A percentile compares a stretch with the other conserved stretches of the same genome.
phyloP scores from a whole-genome alignment of 1,140 invertebrate genomes.

The Wasmannia auropunctata region DNA sequence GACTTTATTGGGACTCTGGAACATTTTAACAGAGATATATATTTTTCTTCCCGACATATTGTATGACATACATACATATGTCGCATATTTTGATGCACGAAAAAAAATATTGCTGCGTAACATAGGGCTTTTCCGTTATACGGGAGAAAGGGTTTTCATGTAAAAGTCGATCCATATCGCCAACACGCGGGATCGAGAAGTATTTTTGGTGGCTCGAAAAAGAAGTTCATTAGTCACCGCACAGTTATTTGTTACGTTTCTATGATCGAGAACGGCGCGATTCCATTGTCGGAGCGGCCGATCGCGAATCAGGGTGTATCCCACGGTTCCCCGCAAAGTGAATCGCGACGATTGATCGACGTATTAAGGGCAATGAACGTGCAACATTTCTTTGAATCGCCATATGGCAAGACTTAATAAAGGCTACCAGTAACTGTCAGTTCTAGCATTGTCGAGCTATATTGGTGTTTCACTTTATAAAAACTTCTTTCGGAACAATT shows the following conservation, averaged over 20 bases:
- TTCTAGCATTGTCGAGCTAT: not conserved
- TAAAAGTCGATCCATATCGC: not conserved
- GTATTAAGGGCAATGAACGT: slow-evolving; percentile 77
- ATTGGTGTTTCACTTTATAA: not conserved
- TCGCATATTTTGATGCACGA: not conserved
- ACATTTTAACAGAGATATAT: not conserved
- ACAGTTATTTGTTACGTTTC: slow-evolving; percentile 49
- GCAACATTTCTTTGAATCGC: slow-evolving; percentile 61
- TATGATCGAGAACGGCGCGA: slow-evolving; percentile 10
- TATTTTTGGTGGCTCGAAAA: not conserved
- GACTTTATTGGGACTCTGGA: not conserved
- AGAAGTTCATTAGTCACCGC: slow-evolving; percentile 40
- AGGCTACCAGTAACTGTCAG: not conserved
- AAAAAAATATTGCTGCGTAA: slow-evolving; percentile 26
- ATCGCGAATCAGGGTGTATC: not conserved
- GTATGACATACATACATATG: not conserved
- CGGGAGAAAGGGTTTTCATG: not conserved
- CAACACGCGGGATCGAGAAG: not conserved
- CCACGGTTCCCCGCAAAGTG: slow-evolving; percentile 15
- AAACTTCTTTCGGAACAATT: not conserved
- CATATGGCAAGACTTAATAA: slow-evolving; percentile 54
- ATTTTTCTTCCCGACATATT: not conserved
- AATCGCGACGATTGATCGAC: slow-evolving; percentile 63
- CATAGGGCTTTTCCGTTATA: not conserved
- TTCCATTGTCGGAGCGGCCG: slow-evolving; percentile 26